These are phyloP conservation scores for Mycetomoellerius zeteki DNA, from an alignment of 1,140 invertebrate genomes.

Conservation along the genomic window DNA sequence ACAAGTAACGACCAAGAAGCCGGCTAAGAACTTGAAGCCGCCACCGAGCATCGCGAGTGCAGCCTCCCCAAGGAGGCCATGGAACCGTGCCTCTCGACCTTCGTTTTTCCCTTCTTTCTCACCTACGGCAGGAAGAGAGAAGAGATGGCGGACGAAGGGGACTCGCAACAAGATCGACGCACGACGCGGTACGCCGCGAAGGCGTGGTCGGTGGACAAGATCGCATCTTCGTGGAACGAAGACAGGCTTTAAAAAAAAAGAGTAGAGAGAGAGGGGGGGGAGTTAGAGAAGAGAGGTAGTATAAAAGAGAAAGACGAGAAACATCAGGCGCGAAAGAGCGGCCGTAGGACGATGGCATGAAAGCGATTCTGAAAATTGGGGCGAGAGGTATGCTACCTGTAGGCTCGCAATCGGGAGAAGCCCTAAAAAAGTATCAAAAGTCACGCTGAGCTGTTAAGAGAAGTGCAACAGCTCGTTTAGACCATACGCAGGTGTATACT, in stretches of 20 bases:
- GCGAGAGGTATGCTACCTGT: constrained; percentile 65
- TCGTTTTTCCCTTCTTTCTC: constrained; percentile 48
- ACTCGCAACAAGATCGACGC: constrained; percentile 71
- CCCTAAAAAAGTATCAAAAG: constrained; percentile 48
- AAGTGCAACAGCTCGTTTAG: constrained; percentile 16
- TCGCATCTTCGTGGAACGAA: constrained; percentile 81
- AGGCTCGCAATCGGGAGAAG: neutral
- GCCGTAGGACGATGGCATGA: constrained; percentile 48
- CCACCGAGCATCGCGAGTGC: constrained; percentile 30
- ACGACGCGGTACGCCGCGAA: constrained; percentile 76
- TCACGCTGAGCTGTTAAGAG: constrained; percentile 26
- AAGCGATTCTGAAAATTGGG: constrained; percentile 80
- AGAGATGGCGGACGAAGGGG: constrained; percentile 49
- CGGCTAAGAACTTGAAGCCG: constrained; percentile 20
- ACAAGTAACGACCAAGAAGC: constrained; percentile 48
- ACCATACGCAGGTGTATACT: neutral
- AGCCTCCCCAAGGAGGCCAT: constrained; percentile 31
- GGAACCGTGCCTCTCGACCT: constrained; percentile 44
- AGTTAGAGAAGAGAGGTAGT: neutral
- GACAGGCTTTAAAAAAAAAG: constrained; percentile 66
- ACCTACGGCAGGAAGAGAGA: constrained; percentile 42
- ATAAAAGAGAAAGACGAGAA: constrained; percentile 12
- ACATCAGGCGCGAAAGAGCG: neutral
- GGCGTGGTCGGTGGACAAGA: constrained; percentile 82
- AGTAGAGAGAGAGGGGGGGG: neutral